phyloP scores from a whole-genome alignment of 1,140 invertebrate genomes.

The Mizuhopecten yessoensis region DNA sequence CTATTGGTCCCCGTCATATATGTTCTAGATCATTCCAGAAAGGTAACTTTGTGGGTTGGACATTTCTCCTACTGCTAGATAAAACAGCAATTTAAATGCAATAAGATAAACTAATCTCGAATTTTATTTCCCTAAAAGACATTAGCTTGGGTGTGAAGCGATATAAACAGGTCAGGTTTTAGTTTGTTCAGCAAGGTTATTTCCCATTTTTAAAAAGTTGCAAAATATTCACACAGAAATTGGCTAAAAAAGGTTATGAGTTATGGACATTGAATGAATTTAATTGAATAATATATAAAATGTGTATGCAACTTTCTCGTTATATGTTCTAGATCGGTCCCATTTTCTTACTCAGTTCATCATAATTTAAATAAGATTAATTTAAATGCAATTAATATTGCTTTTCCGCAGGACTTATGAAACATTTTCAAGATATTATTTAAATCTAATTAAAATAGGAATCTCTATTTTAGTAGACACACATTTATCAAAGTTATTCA shows the following conservation, averaged over 20 bases:
- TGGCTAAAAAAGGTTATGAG: not conserved
- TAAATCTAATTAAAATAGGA: too few species aligned
- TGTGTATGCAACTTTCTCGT: too few species aligned
- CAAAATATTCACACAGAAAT: not conserved
- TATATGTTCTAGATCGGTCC: too few species aligned
- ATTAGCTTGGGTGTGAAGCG: not conserved
- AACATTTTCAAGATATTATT: too few species aligned
- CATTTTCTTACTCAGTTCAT: too few species aligned
- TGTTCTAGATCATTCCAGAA: not conserved
- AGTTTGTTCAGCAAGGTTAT: too few species aligned
- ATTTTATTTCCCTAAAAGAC: not conserved
- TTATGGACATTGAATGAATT: not conserved
- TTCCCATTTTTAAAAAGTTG: too few species aligned
- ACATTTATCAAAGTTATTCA: too few species aligned
- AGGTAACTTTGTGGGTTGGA: not conserved
- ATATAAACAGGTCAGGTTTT: not conserved
- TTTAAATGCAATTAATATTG: too few species aligned
- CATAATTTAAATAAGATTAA: too few species aligned
- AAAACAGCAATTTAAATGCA: not conserved
- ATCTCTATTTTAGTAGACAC: too few species aligned
- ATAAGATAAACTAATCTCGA: not conserved
- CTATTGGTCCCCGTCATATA: not conserved
- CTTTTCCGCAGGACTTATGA: too few species aligned
- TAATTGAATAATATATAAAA: not conserved
- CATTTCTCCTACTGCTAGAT: not conserved